These are phyloP conservation scores for Enteromius trimaculatus DNA, from an alignment of 2,797 vertebrate species.

Conservation along the genomic window DNA sequence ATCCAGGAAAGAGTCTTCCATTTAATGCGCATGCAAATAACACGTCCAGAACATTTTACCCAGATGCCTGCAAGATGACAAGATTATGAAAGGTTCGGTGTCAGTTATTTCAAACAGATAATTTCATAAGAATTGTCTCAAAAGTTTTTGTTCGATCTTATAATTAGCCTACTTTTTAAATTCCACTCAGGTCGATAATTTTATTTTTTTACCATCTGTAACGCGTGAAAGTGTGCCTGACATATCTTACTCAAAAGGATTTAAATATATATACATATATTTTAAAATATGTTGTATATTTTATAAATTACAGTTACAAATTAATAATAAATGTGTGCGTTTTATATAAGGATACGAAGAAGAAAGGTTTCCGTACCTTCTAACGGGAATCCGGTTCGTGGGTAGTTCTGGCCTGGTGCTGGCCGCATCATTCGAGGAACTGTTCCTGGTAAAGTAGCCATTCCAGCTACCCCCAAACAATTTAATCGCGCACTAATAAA, in stretches of 20 bases:
- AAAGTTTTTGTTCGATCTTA: not conserved
- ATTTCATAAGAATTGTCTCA: not conserved
- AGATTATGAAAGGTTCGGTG: not conserved
- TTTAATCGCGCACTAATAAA: constrained; percentile 54
- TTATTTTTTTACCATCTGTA: not conserved
- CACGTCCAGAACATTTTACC: constrained; percentile 50
- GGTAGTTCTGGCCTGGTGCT: constrained; percentile 87
- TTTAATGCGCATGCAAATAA: constrained; percentile 70
- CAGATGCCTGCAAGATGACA: not conserved
- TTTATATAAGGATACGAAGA: too few relatives aligned
- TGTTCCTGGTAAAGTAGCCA: constrained; percentile 87
- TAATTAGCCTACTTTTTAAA: not conserved
- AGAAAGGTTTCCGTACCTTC: constrained; percentile 74
- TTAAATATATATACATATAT: not conserved
- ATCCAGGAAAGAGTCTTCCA: constrained; percentile 61
- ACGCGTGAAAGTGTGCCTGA: not conserved
- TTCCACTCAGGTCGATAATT: not conserved
- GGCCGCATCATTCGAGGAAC: constrained; percentile 88
- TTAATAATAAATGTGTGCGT: not conserved
- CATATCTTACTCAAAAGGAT: not conserved
- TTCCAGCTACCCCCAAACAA: constrained; percentile 74
- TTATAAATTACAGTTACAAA: not conserved
- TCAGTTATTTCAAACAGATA: not conserved
- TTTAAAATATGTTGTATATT: not conserved
- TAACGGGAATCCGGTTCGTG: constrained; percentile 84